A percentile compares a stretch with the other conserved stretches of the same genome.
These are phyloP conservation scores for Pterostichus madidus DNA, from an alignment of 2,888 invertebrate genomes.

Conservation along the genomic window DNA sequence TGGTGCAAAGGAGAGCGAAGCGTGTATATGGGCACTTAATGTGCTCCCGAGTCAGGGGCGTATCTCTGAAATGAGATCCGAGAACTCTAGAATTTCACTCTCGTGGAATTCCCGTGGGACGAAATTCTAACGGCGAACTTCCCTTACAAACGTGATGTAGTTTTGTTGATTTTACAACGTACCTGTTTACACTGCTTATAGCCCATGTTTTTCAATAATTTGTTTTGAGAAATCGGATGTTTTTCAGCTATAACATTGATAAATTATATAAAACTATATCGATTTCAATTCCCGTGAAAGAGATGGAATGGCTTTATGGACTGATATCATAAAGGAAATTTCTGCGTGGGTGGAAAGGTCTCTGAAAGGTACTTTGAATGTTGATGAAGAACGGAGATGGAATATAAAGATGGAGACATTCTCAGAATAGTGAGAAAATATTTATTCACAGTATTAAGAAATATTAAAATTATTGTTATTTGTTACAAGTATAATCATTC, in stretches of 20 bases:
- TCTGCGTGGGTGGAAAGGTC: background rate
- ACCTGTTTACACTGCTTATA: constrained; percentile 51
- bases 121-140: constrained; percentile 54
- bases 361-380: constrained; percentile 29
- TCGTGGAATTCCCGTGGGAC: constrained; percentile 47
- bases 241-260: constrained; percentile 20
- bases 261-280: constrained; percentile 20
- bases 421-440: no score
- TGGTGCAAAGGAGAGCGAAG: background rate
- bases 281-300: constrained; percentile 12
- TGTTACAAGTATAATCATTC: no score
- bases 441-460: no score
- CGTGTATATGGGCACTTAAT: constrained; percentile 51
- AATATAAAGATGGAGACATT: background rate
- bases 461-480: no score
- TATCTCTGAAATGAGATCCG: constrained; percentile 57
- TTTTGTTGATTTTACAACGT: constrained; percentile 44
- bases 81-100: constrained; percentile 57
- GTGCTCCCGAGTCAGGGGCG: constrained; percentile 33
- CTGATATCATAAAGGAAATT: constrained; percentile 21
- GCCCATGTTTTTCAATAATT: constrained; percentile 56
- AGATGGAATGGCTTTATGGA: constrained; percentile 33
- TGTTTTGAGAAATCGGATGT: constrained; percentile 36
- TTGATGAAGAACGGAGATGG: constrained; percentile 8
- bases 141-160: constrained; percentile 47